These are phyloP conservation scores for Hypotaenidia okinawae DNA, from an alignment of 2,797 vertebrate genomes.

Conservation along the genomic window DNA sequence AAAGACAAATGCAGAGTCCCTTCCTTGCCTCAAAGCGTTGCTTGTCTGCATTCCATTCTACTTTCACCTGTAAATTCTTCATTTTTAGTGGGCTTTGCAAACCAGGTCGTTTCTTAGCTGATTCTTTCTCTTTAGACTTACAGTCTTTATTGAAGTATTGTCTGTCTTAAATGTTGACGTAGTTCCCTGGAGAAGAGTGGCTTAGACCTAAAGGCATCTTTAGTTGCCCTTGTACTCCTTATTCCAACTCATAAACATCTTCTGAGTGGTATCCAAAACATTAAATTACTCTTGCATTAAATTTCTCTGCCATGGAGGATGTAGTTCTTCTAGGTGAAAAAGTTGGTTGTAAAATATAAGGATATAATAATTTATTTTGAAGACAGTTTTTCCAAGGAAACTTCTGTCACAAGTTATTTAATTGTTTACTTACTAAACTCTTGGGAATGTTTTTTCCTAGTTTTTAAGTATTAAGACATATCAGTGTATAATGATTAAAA, in stretches of 20 bases:
- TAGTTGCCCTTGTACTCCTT: not conserved
- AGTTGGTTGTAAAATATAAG: not conserved
- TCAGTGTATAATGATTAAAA: not conserved
- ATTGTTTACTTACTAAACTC: not conserved
- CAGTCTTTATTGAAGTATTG: not conserved
- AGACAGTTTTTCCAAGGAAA: not conserved
- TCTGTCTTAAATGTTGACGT: not conserved
- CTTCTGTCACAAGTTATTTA: not conserved
- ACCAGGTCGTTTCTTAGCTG: not conserved
- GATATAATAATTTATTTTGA: not conserved
- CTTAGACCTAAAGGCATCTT: not conserved
- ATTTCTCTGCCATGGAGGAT: not conserved
- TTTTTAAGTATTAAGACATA: not conserved
- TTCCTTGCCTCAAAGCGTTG: not conserved
- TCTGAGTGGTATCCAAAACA: not conserved
- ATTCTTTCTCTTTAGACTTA: not conserved
- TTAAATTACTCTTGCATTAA: not conserved
- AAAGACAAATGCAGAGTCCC: not conserved
- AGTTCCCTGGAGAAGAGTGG: not conserved
- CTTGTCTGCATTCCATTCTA: not conserved
- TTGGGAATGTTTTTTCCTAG: not conserved
- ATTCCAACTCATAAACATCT: not conserved
- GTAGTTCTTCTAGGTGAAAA: not conserved
- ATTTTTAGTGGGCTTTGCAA: not conserved
- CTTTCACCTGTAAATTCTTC: not conserved